phyloP scores from a whole-genome alignment of 2,113 vertebrate species.

The Petromus typicus region DNA sequence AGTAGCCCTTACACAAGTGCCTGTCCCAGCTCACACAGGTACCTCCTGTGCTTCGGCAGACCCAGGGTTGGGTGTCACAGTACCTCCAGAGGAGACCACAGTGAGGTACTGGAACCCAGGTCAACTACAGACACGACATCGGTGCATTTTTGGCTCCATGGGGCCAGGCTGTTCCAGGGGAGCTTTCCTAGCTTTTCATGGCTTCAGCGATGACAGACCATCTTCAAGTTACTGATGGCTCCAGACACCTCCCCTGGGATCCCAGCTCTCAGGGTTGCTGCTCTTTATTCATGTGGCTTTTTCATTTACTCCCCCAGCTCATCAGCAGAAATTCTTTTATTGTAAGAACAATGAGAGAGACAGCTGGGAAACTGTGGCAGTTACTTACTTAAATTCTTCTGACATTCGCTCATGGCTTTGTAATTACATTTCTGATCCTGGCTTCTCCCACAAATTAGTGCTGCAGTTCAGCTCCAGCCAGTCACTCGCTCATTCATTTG shows the following conservation, averaged over 20 bases:
- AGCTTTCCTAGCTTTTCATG: background rate
- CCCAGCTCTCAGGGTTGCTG: background rate
- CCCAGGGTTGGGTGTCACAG: background rate
- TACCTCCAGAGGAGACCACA: background rate
- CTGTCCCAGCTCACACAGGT: too few relatives aligned
- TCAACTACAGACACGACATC: background rate
- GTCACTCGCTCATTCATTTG: background rate
- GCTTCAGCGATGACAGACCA: background rate
- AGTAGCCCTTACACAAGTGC: rapidly evolving
- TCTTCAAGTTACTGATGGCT: background rate
- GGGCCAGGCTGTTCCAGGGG: background rate
- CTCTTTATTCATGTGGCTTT: slow-evolving; percentile 58
- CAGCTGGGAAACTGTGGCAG: background rate
- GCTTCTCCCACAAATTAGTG: slow-evolving; percentile 52
- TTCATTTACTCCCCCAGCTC: background rate
- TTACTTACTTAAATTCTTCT: slow-evolving; percentile 51
- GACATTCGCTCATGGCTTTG: slow-evolving; percentile 30
- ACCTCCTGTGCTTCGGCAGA: background rate
- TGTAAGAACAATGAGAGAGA: slow-evolving; percentile 54
- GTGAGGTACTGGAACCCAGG: background rate
- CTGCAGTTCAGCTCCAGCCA: background rate
- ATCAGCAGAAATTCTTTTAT: slow-evolving; percentile 50
- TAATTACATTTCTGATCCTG: slow-evolving; percentile 39
- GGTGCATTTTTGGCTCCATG: background rate
- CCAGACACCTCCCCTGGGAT: slow-evolving; percentile 8